These are phyloP conservation scores for Cyaniris semiargus DNA, from an alignment of 2,888 invertebrate genomes.

Conservation along the genomic window DNA sequence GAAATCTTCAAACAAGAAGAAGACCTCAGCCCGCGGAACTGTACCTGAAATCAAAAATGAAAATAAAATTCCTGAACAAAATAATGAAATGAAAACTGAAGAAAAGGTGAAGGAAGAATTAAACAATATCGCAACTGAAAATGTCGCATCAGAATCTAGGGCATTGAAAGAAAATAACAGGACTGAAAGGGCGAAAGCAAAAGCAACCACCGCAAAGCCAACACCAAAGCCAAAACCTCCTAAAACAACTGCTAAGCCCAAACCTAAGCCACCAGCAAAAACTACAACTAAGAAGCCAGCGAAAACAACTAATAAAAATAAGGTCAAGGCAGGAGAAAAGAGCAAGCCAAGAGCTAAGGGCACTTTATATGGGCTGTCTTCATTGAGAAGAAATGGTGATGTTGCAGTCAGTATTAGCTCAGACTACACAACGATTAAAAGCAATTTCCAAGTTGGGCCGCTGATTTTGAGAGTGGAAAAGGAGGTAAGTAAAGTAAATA, in stretches of 20 bases:
- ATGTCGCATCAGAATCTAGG: conserved; percentile 52
- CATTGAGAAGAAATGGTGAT: conserved; percentile 88
- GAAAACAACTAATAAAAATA: conserved; percentile 63
- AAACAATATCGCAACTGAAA: conserved; percentile 42
- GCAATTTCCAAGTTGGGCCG: conserved; percentile 90
- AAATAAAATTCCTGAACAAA: conserved; percentile 38
- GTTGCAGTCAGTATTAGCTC: conserved; percentile 89
- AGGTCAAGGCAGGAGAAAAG: conserved; percentile 67
- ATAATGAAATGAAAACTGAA: conserved; percentile 45
- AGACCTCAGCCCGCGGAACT: conserved; percentile 63
- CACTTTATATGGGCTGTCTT: conserved; percentile 89
- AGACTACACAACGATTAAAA: conserved; percentile 90
- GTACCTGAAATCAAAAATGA: conserved; percentile 49
- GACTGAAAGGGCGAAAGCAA: conserved; percentile 63
- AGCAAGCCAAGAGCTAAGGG: conserved; percentile 86
- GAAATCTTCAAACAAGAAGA: conserved; percentile 65
- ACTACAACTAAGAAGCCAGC: conserved; percentile 62
- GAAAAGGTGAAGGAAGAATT: conserved; percentile 43
- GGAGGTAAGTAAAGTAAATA: conserved; percentile 73
- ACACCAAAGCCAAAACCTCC: conserved; percentile 46
- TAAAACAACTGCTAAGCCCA: conserved; percentile 57
- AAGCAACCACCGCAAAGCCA: conserved; percentile 54
- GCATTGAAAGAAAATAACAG: conserved; percentile 61
- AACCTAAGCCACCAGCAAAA: conserved; percentile 63
- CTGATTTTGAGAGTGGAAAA: conserved; percentile 89